phyloP scores from a whole-genome alignment of 1,140 invertebrate species.

The Orussus abietinus region DNA sequence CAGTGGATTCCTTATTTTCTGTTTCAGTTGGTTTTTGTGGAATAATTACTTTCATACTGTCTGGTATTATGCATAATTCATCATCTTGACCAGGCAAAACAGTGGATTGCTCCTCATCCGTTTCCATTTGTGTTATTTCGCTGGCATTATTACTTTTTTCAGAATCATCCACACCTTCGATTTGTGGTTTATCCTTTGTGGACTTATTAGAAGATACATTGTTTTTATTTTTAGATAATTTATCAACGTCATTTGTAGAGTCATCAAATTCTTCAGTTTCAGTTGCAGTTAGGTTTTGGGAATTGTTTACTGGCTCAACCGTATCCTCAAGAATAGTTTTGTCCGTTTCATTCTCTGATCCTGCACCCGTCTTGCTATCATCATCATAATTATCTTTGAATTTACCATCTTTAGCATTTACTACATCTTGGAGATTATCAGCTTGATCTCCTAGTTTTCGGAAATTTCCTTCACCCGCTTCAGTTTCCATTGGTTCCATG shows the following conservation, averaged over 20 bases:
- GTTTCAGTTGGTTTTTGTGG: slow-evolving; percentile 19
- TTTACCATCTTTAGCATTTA: slow-evolving; percentile 25
- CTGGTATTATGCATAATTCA: slow-evolving; percentile 49
- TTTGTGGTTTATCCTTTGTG: no score
- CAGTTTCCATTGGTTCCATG: slow-evolving; percentile 34
- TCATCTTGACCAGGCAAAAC: slow-evolving; percentile 48
- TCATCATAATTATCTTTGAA: slow-evolving; percentile 3
- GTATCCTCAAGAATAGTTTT: no score
- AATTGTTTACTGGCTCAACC: no score
- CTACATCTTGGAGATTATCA: slow-evolving; percentile 36
- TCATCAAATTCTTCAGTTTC: no score
- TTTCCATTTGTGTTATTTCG: slow-evolving; percentile 19
- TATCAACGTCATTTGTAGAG: no score
- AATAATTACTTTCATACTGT: slow-evolving; percentile 43
- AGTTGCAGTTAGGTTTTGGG: no score
- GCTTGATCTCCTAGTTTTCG: slow-evolving; percentile 34
- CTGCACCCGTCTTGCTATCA: no score
- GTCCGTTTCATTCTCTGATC: slow-evolving; percentile 8
- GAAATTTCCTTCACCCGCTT: slow-evolving; percentile 28
- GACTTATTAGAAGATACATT: no score
- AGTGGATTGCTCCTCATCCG: slow-evolving; percentile 28
- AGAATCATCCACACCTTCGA: slow-evolving; percentile 6
- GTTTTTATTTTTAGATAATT: no score
- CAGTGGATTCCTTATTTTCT: slow-evolving; percentile 3
- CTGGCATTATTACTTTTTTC: not conserved